Evolutionary conservation across 2,113 vertebrate species (phyloP), one percentile per base, ranked within the genome.

Genomic region (Fukomys damarensis): DNA sequence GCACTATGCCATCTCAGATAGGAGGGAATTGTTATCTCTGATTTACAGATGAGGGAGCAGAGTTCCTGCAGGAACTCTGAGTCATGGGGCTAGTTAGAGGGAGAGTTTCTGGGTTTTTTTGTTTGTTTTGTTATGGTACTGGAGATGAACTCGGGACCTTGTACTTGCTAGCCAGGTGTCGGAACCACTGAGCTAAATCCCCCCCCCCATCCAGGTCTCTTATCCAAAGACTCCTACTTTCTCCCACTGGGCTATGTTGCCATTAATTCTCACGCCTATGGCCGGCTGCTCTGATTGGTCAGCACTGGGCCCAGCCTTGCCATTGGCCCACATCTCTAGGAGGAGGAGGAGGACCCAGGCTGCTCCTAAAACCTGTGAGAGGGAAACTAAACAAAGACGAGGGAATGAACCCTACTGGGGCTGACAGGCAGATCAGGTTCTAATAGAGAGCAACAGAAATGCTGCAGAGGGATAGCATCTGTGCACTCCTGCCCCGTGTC

Each of bases 1-100:
- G 83, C 2, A 14, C 35, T 0, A 30, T 5, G 6, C 46, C 0
- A 0, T 10, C 32, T 10, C 20, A 12, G 7, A 46, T 77, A 30
- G 61, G 68, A 79, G 91, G 93, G n/a, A 90, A 61, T 35, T 11
- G 5, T 16, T 4, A 1, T 17, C 17, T 7, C 46, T 35, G 0
- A 10, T 46, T 59, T 10, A 74, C 30, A 79, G 81, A 56, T 0
- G n/a, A 76, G 38, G 26, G 9, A 20, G 30, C 41, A 56, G 35
- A 65, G 54, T 0, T 68, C 35, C 65, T 54, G 41, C 10, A 2
- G 58, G 38, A 58, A 58, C 9, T 86, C 58, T 3, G 74, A 30
- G 56, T 32, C 41, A 35, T 0, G 5, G 0, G 49, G 35, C 30
- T 61, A 7, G 8, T 49, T 26, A 72, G 2, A 58, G 38, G 49